These are phyloP conservation scores for Drosophila busckii DNA, from an alignment of 1,140 invertebrate species.

Conservation along the genomic window DNA sequence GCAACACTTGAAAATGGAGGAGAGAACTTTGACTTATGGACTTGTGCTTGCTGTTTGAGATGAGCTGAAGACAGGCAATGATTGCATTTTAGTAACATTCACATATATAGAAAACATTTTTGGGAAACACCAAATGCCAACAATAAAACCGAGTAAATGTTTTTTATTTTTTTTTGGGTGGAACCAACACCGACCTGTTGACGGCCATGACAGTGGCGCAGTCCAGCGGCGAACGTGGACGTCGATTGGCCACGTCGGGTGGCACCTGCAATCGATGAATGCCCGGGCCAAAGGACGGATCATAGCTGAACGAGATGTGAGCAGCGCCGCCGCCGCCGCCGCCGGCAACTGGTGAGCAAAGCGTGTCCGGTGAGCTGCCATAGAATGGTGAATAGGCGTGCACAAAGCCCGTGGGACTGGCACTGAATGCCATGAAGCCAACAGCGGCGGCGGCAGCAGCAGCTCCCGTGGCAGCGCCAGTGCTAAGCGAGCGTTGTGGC, in stretches of 20 bases:
- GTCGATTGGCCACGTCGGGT: not conserved
- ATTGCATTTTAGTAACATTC: too few species aligned
- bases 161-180: too few species aligned
- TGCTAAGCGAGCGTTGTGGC: conserved; percentile 22
- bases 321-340: not conserved
- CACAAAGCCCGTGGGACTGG: conserved; percentile 53
- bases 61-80: too few species aligned
- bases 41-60: too few species aligned
- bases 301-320: conserved; percentile 55
- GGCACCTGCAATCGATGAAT: conserved; percentile 54
- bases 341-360: conserved; percentile 3
- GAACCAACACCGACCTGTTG: conserved; percentile 58
- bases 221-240: conserved; percentile 45
- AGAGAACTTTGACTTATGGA: too few species aligned
- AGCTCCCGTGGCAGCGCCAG: conserved; percentile 6
- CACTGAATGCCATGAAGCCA: conserved; percentile 52
- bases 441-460: conserved; percentile 13
- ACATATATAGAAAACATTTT: too few species aligned
- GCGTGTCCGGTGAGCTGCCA: conserved; percentile 59
- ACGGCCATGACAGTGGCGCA: conserved; percentile 53
- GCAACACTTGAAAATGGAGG: too few species aligned
- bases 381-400: conserved; percentile 66
- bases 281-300: conserved; percentile 47
- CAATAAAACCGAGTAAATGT: not conserved
- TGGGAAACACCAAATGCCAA: too few species aligned